A percentile compares a stretch with the other conserved stretches of the same genome.
Evolutionary conservation across 2,888 invertebrate species (phyloP).

Genomic region (Diarsia rubi): DNA sequence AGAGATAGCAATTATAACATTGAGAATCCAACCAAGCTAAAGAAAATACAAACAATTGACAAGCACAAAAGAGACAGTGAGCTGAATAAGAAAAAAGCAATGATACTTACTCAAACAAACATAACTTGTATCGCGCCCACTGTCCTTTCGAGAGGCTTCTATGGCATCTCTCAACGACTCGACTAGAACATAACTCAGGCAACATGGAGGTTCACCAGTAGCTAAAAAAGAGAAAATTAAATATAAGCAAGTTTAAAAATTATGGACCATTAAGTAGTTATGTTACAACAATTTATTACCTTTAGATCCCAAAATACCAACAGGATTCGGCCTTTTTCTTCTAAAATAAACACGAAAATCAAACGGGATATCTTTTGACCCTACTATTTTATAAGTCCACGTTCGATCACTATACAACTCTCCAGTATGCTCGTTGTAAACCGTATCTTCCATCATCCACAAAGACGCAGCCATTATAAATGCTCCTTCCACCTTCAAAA

Average conservation of each 20-base stretch:
- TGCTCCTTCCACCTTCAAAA: slow-evolving; percentile 91
- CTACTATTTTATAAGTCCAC: slow-evolving; percentile 77
- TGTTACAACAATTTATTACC: slow-evolving; percentile 56
- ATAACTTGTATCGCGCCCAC: slow-evolving; percentile 67
- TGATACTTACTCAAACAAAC: slow-evolving; percentile 69
- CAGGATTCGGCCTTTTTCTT: slow-evolving; percentile 71
- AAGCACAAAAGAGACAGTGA: not conserved
- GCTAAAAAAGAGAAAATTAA: slow-evolving; percentile 59
- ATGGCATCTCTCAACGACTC: slow-evolving; percentile 72
- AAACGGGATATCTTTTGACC: slow-evolving; percentile 76
- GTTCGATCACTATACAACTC: slow-evolving; percentile 74
- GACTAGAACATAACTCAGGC: slow-evolving; percentile 72
- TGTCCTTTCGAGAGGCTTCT: slow-evolving; percentile 70
- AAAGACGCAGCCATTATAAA: slow-evolving; percentile 84
- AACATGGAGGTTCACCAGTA: slow-evolving; percentile 73
- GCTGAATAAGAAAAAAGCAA: not conserved
- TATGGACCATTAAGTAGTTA: too few relatives aligned
- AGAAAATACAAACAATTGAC: not conserved
- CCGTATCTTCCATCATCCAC: slow-evolving; percentile 73
- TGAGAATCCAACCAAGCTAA: not conserved
- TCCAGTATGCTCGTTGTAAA: slow-evolving; percentile 70
- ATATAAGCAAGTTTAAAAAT: not conserved
- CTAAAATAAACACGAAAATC: slow-evolving; percentile 75
- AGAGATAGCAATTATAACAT: not conserved
- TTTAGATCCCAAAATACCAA: slow-evolving; percentile 78